Base-by-base conservation (phyloP, 1,140 invertebrate genomes). In the Brevipalpus yothersi region DNA sequence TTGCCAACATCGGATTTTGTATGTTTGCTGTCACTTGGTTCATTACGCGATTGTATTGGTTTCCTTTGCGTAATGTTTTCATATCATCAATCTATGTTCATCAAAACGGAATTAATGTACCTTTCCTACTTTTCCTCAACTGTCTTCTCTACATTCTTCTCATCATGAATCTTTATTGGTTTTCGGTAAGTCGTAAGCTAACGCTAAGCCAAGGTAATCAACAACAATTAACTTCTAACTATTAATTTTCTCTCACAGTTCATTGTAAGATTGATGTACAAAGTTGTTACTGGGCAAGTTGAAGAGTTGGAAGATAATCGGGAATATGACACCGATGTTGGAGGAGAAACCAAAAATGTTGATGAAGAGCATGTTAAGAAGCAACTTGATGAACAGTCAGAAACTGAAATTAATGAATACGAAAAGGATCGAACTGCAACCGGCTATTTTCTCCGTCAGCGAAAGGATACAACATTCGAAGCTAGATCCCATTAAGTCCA, bases 141-240 rank as follows among this genome's bases (percentile, higher is more conserved):
- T 60, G 61, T 56, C 64, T 73, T 57, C 61, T 74, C 4, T 67
- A 68, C 61, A 61, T 71, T 31, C 62, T 73, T 11, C 66, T 69
- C n/a, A 31, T 61, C 12, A 66, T 73, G 59, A 70, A 73, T 63
- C 60, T 73, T 53, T 73, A 73, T 63, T 73, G 72, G 72, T 73
- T 73, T 65, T 63, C 68, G 63, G 72, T 74, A 63, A 64, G 66
- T 65, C 58, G 54, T 12, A 43, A 51, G n/a, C 43, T 47, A 43
- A 13, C n/a, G 1, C 40, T 53, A 23, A 39, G 4, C 10, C 61
- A 0, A 12, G 12, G 7, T 41, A 23, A 23, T 59, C 41, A 53
- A 42, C 11, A 42, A 58, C 17, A 13, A 58, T 43, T 41, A 17
- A 23, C 41, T 56, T 21, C 15, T 42, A 47, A 56, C 11, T 42